Evolutionary conservation across 2,113 vertebrate genomes (phyloP), one percentile per base, ranked within the genome.

Genomic region (Saguinus imperator): DNA sequence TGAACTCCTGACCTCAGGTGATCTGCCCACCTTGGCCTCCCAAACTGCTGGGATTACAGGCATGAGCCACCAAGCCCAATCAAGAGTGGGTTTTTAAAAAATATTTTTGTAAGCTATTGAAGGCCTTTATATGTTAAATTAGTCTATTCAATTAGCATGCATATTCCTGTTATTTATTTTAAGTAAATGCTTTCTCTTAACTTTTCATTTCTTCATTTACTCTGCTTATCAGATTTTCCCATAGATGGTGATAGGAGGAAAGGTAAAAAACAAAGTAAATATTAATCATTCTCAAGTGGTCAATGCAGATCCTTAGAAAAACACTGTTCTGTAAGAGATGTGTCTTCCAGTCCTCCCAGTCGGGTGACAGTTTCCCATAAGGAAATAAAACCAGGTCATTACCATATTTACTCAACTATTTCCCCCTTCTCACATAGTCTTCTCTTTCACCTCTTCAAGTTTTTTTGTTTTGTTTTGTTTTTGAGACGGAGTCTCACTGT

Each of bases 231-330:
- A 94, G 98, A 94, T 97, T 97, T 98, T 95, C 98, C 98, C 94
- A 97, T 98, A 97, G 98, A 97, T 96, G 97, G 97, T 98, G 98
- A 99, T 98, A 98, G 98, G 97, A 99, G 98, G 98, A 99, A 98
- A 98, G 98, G 98, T 93, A 98, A 99, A 98, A 35, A 87, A 96
- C 99, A 97, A 99, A 98, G 97, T 94, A 97, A 98, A 98, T 98
- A 93, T 96, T 98, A 80, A 90, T 96, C 82, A 97, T 96, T 98
- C 96, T 97, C 98, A 98, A 77, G 98, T 98, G 97, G 84, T 98
- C 95, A 98, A 73, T 97, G 98, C 95, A 40, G 96, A 97, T 95
- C 97, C 94, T 98, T 99, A 99, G 98, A 98, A 99, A 99, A 98
- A 97, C 91, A 93, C 75, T 95, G 77, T 91, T 87, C 52, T 93